phyloP scores from a whole-genome alignment of 2,113 vertebrate species.

The Mastomys coucha region DNA sequence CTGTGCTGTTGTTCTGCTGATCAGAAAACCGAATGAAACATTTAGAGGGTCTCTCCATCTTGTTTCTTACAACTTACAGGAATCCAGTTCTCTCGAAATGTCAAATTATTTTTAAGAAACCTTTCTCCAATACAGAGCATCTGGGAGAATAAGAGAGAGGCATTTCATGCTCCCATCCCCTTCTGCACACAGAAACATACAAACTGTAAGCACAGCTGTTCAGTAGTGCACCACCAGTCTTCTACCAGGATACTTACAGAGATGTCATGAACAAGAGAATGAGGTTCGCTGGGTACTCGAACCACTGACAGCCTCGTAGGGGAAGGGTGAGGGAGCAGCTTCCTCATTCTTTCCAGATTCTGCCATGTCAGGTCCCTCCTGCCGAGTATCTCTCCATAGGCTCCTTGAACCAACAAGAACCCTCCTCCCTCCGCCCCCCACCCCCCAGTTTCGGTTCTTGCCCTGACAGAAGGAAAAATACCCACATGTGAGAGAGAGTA shows the following conservation, averaged over 20 bases:
- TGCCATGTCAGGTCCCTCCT: not conserved
- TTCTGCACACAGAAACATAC: not conserved
- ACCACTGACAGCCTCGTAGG: not conserved
- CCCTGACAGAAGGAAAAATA: slow-evolving; percentile 9
- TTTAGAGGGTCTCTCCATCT: not conserved
- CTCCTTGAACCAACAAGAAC: not conserved
- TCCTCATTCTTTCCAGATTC: not conserved
- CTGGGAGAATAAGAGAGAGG: not conserved
- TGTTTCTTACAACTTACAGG: slow-evolving; percentile 22
- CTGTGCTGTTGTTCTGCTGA: not conserved
- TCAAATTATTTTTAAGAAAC: not conserved
- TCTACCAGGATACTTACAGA: slow-evolving; percentile 25
- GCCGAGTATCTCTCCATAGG: not conserved
- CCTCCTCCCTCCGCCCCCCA: too few species aligned
- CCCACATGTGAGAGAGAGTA: too few species aligned
- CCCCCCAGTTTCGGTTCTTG: not conserved
- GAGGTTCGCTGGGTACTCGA: not conserved
- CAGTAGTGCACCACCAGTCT: not conserved
- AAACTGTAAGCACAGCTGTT: not conserved
- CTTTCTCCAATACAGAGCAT: not conserved
- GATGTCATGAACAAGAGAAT: slow-evolving; percentile 18
- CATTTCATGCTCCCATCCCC: not conserved
- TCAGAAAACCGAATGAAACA: not conserved
- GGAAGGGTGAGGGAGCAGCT: not conserved
- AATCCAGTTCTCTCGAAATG: not conserved